Percentiles rank a stretch among this genome's conserved stretches.
Conservation (phyloP, 2,113 vertebrate species). For the Stigmatopora nigra region DNA sequence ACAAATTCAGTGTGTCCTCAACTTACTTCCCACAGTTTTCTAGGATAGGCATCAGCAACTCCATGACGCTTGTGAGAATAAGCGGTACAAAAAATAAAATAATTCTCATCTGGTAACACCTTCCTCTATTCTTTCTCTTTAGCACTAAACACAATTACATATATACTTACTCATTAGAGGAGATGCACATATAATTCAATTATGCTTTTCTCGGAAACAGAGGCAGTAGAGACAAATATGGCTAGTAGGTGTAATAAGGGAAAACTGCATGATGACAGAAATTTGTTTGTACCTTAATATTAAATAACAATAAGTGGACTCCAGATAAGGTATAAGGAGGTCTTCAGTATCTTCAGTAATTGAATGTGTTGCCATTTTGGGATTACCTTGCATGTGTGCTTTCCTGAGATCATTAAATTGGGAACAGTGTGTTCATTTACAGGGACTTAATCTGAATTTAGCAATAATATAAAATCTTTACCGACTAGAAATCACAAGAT, state of each 20-base stretch:
- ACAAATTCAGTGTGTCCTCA: too few species aligned
- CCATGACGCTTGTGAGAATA: too few species aligned
- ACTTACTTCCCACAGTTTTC: too few species aligned
- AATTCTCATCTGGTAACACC: background rate
- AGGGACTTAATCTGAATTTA: background rate
- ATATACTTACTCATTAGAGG: background rate
- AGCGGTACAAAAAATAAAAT: too few species aligned
- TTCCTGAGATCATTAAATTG: background rate
- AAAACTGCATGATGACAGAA: background rate
- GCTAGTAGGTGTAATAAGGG: conserved; percentile 14
- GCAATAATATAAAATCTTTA: background rate
- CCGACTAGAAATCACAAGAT: background rate
- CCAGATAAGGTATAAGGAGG: conserved; percentile 6
- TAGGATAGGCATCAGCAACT: too few species aligned
- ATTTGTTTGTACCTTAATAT: conserved; percentile 10
- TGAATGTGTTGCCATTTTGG: conserved; percentile 1
- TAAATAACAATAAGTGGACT: conserved; percentile 1
- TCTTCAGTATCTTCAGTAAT: conserved; percentile 27
- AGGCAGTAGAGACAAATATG: conserved; percentile 7
- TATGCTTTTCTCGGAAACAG: background rate
- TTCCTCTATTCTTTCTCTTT: background rate
- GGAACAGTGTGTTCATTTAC: background rate
- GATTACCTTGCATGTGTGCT: background rate
- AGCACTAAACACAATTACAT: background rate
- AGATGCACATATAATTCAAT: background rate